Base-by-base conservation (phyloP, 2,797 vertebrate species). In the Oophaga sylvatica region DNA sequence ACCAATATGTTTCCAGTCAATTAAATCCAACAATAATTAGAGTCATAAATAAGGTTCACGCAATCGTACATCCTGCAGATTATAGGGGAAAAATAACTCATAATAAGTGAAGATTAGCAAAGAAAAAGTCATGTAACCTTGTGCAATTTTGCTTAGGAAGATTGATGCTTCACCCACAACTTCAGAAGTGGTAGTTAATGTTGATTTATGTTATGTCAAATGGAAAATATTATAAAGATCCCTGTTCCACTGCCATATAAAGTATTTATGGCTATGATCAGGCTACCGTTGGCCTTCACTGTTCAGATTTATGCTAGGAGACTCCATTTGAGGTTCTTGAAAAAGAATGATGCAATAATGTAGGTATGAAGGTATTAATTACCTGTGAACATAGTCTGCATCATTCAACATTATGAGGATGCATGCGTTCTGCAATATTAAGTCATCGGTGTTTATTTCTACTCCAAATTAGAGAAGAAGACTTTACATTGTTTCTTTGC, bases 131-230 rank as follows among this genome's bases (percentile, higher is more conserved):
- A 41, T 82, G 86, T 60, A 17, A 88, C 85, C 80, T 87, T 70
- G 56, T 83, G 60, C 90, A 78, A 63, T 16, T 87, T 90, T 91
- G 84, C 62, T 84, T 73, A 68, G 22, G 65, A 86, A 86, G 89
- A 92, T 90, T 89, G 90, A 91, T 90, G 91, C 77, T 78, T 91
- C 81, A 57, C 73, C 73, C 87, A 48, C 73, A 73, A 87, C 78
- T 87, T 35, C 73, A 73, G 87, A 83, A 91, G 89, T 81, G 48
- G 31, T 88, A 87, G 80, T 78, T 89, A 90, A 91, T 88, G 53
- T 12, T 91, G 90, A 92, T 92, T 92, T 91, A 92, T 90, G 81
- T 45, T 57, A 85, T 62, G 20, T 19, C 83, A 71, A 86, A 85
- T 88, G 88, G 86, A 88, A 82, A 68, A 87, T 65, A 90, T 88